Conservation (phyloP, 2,797 vertebrate genomes). For the Stomatorhinus walkeri region DNA sequence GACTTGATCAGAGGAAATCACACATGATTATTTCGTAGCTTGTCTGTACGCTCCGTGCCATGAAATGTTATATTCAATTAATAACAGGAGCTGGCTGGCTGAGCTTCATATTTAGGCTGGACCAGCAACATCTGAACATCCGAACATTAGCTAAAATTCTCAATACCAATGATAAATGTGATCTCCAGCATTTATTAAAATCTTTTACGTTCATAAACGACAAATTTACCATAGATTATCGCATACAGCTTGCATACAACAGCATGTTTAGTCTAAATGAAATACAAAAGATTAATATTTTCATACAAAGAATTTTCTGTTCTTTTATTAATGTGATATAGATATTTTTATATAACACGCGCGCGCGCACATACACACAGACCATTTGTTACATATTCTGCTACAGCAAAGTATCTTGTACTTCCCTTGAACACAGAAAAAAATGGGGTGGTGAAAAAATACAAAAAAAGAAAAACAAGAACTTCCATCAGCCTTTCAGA, state of each 20-base stretch:
- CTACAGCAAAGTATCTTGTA: constrained; percentile 69
- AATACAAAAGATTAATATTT: constrained; percentile 73
- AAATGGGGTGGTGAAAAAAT: constrained; percentile 57
- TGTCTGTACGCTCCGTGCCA: not conserved
- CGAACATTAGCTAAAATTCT: constrained; percentile 18
- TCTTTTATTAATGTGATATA: constrained; percentile 67
- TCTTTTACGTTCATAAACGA: constrained; percentile 65
- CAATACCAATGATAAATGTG: constrained; percentile 58
- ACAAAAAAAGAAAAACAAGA: constrained; percentile 28
- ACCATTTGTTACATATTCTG: constrained; percentile 68
- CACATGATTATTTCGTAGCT: not conserved
- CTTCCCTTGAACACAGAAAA: constrained; percentile 63
- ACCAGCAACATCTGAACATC: not conserved
- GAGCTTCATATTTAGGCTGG: not conserved
- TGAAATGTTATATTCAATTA: not conserved
- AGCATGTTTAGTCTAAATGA: constrained; percentile 69
- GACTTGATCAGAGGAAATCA: not conserved
- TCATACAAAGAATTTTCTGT: constrained; percentile 70
- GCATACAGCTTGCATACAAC: constrained; percentile 69
- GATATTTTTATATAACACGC: constrained; percentile 68
- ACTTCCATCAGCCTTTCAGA: constrained; percentile 56
- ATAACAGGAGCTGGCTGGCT: not conserved
- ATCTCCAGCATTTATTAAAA: constrained; percentile 74
- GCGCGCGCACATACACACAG: not conserved
- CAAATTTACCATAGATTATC: constrained; percentile 69